Base-by-base conservation (phyloP, 2,113 vertebrate genomes). In the Entomyzon cyanotis region DNA sequence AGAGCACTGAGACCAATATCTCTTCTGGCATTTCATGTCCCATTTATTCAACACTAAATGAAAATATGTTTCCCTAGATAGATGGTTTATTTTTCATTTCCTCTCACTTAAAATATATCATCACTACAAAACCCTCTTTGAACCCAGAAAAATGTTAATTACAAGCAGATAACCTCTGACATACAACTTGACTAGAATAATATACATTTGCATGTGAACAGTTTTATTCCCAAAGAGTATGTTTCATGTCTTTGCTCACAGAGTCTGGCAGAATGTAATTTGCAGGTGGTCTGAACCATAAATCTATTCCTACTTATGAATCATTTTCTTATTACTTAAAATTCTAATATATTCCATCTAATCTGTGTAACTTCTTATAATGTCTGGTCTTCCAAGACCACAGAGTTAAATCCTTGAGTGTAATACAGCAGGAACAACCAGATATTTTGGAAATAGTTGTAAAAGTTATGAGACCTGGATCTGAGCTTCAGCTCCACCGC, bases 111-210 rank as follows among this genome's bases (percentile, higher is more conserved):
- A 87, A 64, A 55, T 78, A 63, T 47, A 90, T 70, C 42, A 74
- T 74, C 30, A 44, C 52, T 75, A 71, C 30, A 75, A 82, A 82
- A 35, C 23, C 4, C 24, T 65, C 22, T 64, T 78, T 91, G 69
- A 96, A 87, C 44, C 24, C 49, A 44, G 33, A 41, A 71, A 74
- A 89, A 91, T 79, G 64, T 91, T 84, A 96, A 97, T 94, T 94
- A 64, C 76, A 95, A 92, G 24, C 28, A 94, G 76, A 89, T 81
- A 91, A 92, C 76, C 80, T 89, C 52, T 93, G 80, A 84, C 80
- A 64, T 78, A 71, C 35, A 89, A 41, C 44, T 84, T 84, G 39
- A 69, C 52, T 81, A 60, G 41, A 84, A 84, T 82, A 94, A 62
- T 44, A 44, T 82, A 75, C 35, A 74, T 96, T 92, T 94, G 30